Base-by-base conservation (phyloP, 2,888 invertebrate genomes). In the Drosophila paramelanica region DNA sequence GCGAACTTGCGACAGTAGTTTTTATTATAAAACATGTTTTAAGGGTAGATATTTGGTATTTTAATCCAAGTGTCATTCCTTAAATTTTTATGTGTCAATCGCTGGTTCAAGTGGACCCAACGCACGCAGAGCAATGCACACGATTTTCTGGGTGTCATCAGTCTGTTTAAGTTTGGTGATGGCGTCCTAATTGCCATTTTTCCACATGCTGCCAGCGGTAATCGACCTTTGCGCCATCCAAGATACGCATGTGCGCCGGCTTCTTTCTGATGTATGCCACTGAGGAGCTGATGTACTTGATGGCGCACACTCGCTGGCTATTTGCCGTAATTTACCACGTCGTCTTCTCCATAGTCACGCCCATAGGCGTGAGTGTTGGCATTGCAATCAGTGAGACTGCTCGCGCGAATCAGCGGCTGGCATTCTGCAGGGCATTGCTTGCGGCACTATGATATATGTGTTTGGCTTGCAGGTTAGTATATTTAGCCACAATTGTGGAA, bases 371-470 rank as follows among this genome's bases (percentile, higher is more conserved):
- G 75, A 97, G 96, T 43, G 96, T 96, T 58, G 96, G 95, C 3
- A 94, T 96, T 67, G 96, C 96, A 11, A 94, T 96, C 71, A 90
- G 94, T 1, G 92, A 96, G 43, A 95, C 94, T 8, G 94, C 94
- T 0, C 92, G 93, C 52, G 93, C 94, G 0, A 93, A 94, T 0
- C 94, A 94, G 0, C 94, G 11, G 95, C 95, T 0, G 95, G 95
- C 47, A 93, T 95, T 13, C 67, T 91, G 20, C 96, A 98, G 93
- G 98, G 88, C 5, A 66, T 88, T 14, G 98, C 98, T 0, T 96
- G 97, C 49, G 98, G 98, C 25, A 98, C 98, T 0, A 94, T 99
- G 46, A 93, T 99, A 10, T 99, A 98, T 93, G 97, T 99, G 96
- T 95, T 96, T 80, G 95, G 95, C 61, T 88, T 60, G 68, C 89